Percentiles rank a stretch among this genome's conserved stretches.
phyloP scores from a whole-genome alignment of 2,888 invertebrate species.

The Nineta flava region DNA sequence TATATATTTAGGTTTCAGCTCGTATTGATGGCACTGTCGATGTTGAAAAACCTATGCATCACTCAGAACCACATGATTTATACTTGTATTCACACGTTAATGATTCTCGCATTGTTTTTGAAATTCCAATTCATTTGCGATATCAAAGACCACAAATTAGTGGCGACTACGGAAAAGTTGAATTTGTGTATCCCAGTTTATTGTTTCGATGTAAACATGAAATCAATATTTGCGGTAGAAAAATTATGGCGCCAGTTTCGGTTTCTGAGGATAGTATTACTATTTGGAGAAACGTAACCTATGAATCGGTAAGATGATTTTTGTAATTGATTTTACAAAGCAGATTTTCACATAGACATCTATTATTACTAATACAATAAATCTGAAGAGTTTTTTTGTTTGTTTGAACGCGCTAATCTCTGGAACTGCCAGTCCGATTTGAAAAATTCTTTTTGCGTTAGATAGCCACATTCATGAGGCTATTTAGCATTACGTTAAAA shows the following conservation, averaged over 20 bases:
- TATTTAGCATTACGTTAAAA: no score
- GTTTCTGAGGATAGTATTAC: constrained; percentile 18
- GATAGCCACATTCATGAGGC: no score
- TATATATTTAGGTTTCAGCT: constrained; percentile 1
- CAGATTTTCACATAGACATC: no score
- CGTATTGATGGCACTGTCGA: constrained; percentile 24
- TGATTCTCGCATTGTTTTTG: constrained; percentile 20
- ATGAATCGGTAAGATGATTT: constrained; percentile 25
- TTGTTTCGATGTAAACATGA: constrained; percentile 20
- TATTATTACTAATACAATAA: no score
- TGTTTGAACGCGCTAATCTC: no score
- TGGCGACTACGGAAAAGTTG: constrained; percentile 26
- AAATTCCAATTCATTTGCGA: constrained; percentile 30
- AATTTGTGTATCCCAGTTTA: constrained; percentile 23
- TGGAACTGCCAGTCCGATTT: no score
- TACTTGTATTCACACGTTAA: constrained; percentile 22
- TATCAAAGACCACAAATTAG: constrained; percentile 30
- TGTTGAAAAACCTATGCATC: constrained; percentile 26
- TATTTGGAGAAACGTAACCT: constrained; percentile 28
- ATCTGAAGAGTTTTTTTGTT: no score
- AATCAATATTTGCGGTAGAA: constrained; percentile 19
- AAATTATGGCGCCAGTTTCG: constrained; percentile 25
- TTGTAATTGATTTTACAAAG: no score
- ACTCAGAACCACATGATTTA: constrained; percentile 22
- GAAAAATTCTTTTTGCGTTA: no score